Evolutionary conservation across 2,888 invertebrate genomes (phyloP).

Genomic region (Eumerus sabulonum): DNA sequence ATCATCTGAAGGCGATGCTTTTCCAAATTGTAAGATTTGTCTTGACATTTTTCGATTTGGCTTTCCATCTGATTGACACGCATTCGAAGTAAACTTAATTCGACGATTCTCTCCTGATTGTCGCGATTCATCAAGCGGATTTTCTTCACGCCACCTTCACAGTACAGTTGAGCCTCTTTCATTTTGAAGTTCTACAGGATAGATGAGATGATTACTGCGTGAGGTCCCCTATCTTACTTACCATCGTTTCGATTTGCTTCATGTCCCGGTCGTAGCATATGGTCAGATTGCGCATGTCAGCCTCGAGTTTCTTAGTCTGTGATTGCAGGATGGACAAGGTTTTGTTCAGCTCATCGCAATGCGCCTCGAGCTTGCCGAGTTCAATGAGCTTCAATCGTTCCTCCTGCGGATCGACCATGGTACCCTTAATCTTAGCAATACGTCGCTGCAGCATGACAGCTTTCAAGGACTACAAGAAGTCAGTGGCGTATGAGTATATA

Average conservation of each 20-base stretch:
- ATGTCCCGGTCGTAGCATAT: slow-evolving; percentile 79
- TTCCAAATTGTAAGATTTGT: slow-evolving; percentile 84
- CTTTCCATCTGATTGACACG: slow-evolving; percentile 84
- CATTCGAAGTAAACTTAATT: slow-evolving; percentile 84
- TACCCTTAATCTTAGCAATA: slow-evolving; percentile 77
- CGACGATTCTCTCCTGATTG: slow-evolving; percentile 82
- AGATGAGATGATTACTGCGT: not conserved
- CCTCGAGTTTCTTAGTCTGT: slow-evolving; percentile 81
- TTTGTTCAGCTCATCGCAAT: slow-evolving; percentile 78
- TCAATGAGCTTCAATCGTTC: slow-evolving; percentile 76
- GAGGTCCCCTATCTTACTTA: slow-evolving; percentile 65
- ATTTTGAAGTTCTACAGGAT: slow-evolving; percentile 79
- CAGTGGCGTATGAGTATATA: not conserved
- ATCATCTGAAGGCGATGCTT: slow-evolving; percentile 86
- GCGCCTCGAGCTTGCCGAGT: slow-evolving; percentile 79
- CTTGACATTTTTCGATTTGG: slow-evolving; percentile 83
- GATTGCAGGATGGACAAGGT: slow-evolving; percentile 79
- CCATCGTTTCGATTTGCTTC: slow-evolving; percentile 77
- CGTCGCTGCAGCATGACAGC: slow-evolving; percentile 79
- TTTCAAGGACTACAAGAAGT: slow-evolving; percentile 75
- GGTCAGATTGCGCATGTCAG: slow-evolving; percentile 81
- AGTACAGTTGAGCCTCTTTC: slow-evolving; percentile 81
- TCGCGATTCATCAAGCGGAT: slow-evolving; percentile 78
- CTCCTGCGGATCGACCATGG: slow-evolving; percentile 74
- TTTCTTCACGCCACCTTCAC: slow-evolving; percentile 82